Conservation (phyloP, 2,113 vertebrate species). For the Cavia aperea region DNA sequence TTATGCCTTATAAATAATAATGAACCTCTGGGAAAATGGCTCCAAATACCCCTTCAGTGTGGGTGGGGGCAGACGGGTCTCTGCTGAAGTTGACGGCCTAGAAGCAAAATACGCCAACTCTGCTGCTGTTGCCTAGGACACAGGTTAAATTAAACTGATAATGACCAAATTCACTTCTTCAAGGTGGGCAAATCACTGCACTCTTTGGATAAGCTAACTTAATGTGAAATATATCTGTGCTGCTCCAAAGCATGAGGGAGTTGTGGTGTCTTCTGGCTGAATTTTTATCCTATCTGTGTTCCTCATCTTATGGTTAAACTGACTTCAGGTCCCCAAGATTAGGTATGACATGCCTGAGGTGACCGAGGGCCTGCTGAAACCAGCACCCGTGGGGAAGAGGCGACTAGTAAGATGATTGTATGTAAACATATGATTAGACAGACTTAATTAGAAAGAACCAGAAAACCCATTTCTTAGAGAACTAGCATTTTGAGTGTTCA, state of each 20-base stretch:
- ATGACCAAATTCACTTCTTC: neutral
- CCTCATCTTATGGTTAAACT: neutral
- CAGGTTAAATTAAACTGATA: neutral
- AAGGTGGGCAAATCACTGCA: neutral
- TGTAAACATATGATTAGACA: slow-evolving; percentile 39
- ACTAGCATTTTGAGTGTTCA: neutral
- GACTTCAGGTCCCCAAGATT: neutral
- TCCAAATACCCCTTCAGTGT: slow-evolving; percentile 34
- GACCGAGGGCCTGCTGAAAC: neutral
- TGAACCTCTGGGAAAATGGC: slow-evolving; percentile 46
- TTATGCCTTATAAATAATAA: slow-evolving; percentile 53
- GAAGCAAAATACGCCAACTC: slow-evolving; percentile 20
- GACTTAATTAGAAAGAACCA: slow-evolving; percentile 16
- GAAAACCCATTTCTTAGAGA: slow-evolving; percentile 38
- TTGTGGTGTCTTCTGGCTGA: neutral
- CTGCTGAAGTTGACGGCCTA: neutral
- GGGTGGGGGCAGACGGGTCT: neutral
- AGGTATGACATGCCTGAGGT: neutral
- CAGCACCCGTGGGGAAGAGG: neutral
- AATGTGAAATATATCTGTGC: neutral
- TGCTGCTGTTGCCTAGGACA: slow-evolving; percentile 1
- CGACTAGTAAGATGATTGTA: slow-evolving; percentile 17
- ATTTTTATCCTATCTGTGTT: neutral
- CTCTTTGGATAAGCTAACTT: neutral
- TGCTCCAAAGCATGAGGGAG: neutral